Percentiles rank a stretch among this genome's conserved stretches.
These are phyloP conservation scores for Sinocyclocheilus maitianheensis DNA, from an alignment of 2,113 vertebrate genomes.

Conservation along the genomic window DNA sequence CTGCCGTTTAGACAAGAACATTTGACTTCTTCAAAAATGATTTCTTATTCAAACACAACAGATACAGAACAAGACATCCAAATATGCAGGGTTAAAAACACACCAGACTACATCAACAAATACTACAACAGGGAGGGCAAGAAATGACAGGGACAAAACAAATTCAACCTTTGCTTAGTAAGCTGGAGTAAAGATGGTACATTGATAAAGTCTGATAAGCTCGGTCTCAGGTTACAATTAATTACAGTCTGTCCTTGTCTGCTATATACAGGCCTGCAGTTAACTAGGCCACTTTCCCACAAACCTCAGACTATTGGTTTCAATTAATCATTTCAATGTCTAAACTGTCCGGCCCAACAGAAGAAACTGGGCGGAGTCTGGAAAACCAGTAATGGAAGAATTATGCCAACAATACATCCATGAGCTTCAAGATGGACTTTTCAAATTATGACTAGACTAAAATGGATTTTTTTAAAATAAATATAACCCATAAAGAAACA, in stretches of 20 bases:
- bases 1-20: not conserved
- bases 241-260: not conserved
- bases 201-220: conserved; percentile 29
- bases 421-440: not conserved
- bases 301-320: not conserved
- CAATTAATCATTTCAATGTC: not conserved
- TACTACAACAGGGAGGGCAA: not conserved
- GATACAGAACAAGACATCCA: not conserved
- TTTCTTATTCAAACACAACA: not conserved
- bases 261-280: not conserved
- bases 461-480: not conserved
- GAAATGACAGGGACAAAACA: not conserved
- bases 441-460: not conserved
- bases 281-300: conserved; percentile 9
- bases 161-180: not conserved
- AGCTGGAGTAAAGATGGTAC: not conserved
- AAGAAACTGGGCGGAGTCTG: not conserved
- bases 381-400: not conserved
- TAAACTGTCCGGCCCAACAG: not conserved
- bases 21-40: not conserved
- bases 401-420: not conserved
- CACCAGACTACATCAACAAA: not conserved
- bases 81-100: not conserved
- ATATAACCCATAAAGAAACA: not conserved
- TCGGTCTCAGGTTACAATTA: not conserved